Conservation (phyloP, 2,113 vertebrate species). For the Rafetus swinhoei region DNA sequence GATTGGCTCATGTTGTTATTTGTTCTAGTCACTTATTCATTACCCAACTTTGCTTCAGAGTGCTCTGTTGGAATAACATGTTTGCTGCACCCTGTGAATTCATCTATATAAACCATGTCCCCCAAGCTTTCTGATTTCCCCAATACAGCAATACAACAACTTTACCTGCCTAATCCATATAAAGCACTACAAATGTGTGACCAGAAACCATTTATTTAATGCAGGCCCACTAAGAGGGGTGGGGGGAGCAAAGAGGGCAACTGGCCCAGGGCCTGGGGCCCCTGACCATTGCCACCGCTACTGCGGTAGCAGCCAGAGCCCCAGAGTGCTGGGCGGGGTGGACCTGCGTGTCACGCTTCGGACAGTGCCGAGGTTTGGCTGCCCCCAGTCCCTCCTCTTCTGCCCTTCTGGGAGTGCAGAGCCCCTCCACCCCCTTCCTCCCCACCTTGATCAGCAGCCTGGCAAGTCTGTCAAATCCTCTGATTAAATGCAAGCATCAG, state of each 20-base stretch:
- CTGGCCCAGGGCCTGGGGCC: too few relatives aligned
- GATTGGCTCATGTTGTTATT: neutral
- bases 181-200: neutral
- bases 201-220: slow-evolving; percentile 9
- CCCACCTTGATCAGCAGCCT: too few relatives aligned
- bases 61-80: neutral
- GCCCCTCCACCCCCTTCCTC: too few relatives aligned
- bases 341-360: too few relatives aligned
- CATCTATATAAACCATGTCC: neutral
- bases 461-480: neutral
- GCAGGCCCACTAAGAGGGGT: neutral
- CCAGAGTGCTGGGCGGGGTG: too few relatives aligned
- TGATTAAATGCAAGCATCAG: slow-evolving; percentile 25
- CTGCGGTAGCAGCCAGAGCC: too few relatives aligned
- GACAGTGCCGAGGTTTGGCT: too few relatives aligned
- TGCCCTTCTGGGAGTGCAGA: too few relatives aligned
- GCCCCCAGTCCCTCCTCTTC: too few relatives aligned
- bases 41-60: neutral
- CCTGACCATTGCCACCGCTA: too few relatives aligned
- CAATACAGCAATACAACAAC: neutral
- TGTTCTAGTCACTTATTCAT: neutral
- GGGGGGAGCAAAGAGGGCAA: too few relatives aligned
- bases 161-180: neutral
- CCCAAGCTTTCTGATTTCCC: neutral
- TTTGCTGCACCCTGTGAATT: neutral